phyloP scores from a whole-genome alignment of 2,888 invertebrate genomes.

The Empis stercorea region DNA sequence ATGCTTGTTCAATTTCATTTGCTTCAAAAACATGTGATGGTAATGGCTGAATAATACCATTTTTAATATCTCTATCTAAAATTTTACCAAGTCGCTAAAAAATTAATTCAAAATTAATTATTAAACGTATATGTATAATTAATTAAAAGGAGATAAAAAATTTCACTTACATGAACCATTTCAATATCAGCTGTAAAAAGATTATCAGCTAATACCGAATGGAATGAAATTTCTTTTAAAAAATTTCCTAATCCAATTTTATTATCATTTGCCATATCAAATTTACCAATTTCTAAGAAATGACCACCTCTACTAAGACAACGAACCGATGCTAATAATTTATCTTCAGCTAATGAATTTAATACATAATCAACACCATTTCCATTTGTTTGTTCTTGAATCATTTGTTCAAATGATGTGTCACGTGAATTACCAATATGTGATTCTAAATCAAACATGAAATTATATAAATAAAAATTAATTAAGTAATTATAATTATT shows the following conservation, averaged over 20 bases:
- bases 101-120: background rate
- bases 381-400: slow-evolving; percentile 67
- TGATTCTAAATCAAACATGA: slow-evolving; percentile 31
- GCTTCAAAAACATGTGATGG: slow-evolving; percentile 47
- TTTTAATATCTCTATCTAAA: slow-evolving; percentile 49
- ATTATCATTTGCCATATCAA: slow-evolving; percentile 58
- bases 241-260: slow-evolving; percentile 52
- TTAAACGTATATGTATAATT: background rate
- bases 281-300: slow-evolving; percentile 80
- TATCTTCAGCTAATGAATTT: slow-evolving; percentile 87
- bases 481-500: background rate
- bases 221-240: slow-evolving; percentile 58
- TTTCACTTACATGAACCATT: slow-evolving; percentile 25
- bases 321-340: slow-evolving; percentile 57
- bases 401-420: slow-evolving; percentile 73
- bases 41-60: slow-evolving; percentile 57
- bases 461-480: background rate
- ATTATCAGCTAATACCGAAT: slow-evolving; percentile 64
- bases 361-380: slow-evolving; percentile 81
- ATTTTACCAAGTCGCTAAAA: slow-evolving; percentile 38
- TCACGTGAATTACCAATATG: slow-evolving; percentile 83
- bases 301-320: slow-evolving; percentile 49
- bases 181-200: slow-evolving; percentile 42
- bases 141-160: too few relatives aligned
- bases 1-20: slow-evolving; percentile 58